phyloP scores from a whole-genome alignment of 2,113 vertebrate species.

The Malurus melanocephalus region DNA sequence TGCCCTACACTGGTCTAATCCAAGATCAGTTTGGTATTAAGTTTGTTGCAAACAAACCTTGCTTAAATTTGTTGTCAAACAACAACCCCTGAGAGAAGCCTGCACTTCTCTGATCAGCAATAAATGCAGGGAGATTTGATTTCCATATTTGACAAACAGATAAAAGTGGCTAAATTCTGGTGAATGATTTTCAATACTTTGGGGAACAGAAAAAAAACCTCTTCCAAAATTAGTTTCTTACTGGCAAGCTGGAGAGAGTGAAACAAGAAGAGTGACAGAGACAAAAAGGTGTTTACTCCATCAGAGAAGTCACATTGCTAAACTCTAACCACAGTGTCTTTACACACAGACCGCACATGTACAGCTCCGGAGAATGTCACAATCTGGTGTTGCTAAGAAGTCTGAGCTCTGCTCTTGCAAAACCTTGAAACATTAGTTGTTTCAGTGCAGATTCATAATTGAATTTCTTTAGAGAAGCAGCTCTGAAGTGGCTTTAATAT shows the following conservation, averaged over 20 bases:
- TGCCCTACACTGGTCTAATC: not conserved
- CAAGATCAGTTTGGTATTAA: not conserved
- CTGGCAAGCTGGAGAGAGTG: not conserved
- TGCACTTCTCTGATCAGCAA: not conserved
- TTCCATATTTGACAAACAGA: not conserved
- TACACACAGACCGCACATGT: conserved; percentile 27
- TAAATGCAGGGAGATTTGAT: not conserved
- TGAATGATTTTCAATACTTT: not conserved
- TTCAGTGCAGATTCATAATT: not conserved
- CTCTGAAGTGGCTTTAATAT: not conserved
- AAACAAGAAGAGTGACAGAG: conserved; percentile 2
- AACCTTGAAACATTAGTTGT: not conserved
- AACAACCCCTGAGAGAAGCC: not conserved
- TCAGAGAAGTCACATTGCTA: conserved; percentile 32
- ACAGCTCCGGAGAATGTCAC: conserved; percentile 42
- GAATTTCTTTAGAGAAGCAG: not conserved
- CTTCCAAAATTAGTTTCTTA: not conserved
- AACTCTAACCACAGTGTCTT: conserved; percentile 49
- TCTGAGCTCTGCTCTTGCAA: conserved; percentile 28
- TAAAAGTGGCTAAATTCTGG: not conserved
- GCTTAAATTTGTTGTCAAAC: not conserved
- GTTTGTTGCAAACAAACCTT: not conserved
- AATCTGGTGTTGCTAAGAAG: conserved; percentile 26
- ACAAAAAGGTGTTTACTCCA: conserved; percentile 47
- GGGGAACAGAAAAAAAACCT: not conserved